These are phyloP conservation scores for Porites lobata DNA, from an alignment of 92 coral and sea anemone genomes.

Conservation along the genomic window DNA sequence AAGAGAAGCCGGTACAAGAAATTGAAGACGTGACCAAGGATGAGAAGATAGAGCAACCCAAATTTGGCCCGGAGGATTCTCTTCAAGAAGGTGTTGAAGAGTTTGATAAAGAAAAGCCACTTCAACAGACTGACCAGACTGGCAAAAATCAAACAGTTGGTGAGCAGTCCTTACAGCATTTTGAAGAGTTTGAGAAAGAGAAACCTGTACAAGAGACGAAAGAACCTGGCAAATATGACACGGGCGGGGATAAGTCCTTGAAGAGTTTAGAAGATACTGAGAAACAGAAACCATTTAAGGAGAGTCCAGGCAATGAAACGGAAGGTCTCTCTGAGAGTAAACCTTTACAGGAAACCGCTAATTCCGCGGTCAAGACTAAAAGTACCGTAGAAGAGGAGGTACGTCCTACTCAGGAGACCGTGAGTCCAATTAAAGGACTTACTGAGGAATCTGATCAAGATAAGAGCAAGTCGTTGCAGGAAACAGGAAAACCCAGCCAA, in stretches of 20 bases:
- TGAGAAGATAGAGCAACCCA: background rate
- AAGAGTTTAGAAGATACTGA: background rate
- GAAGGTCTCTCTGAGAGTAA: slow-evolving; percentile 8
- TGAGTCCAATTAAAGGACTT: slow-evolving; percentile 6
- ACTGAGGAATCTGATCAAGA: slow-evolving; percentile 28
- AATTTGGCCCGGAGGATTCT: background rate
- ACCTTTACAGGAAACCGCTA: background rate
- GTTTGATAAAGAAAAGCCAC: background rate
- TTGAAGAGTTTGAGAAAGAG: background rate
- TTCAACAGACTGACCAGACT: background rate
- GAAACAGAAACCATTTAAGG: background rate
- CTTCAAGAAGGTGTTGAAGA: background rate
- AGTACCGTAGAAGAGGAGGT: background rate
- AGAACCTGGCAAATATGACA: background rate
- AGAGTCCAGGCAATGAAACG: background rate
- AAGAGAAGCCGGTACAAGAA: background rate
- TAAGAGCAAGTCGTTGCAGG: slow-evolving; percentile 6
- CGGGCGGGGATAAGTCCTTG: too few species aligned
- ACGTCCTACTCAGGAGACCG: slow-evolving; percentile 6
- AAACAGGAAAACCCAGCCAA: background rate
- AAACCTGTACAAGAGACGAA: background rate
- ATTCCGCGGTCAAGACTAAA: background rate
- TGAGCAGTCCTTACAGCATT: background rate
- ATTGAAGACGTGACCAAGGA: background rate
- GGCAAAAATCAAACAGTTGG: background rate